Evolutionary conservation across 2,113 vertebrate species (phyloP).

Genomic region (Trogon surrucura): DNA sequence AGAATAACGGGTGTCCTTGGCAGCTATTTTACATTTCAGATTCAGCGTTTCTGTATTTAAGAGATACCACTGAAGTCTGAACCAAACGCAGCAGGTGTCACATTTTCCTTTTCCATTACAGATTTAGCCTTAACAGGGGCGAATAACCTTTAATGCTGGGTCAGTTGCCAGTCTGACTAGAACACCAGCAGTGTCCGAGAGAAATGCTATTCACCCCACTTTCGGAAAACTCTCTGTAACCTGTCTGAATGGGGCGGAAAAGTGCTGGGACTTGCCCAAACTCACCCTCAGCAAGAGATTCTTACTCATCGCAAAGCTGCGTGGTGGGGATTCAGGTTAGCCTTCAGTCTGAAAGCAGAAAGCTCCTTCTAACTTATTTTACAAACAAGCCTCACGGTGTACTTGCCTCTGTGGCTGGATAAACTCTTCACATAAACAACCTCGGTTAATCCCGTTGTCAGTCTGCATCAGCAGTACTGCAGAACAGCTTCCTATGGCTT

Average conservation of each 20-base stretch:
- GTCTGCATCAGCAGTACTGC: not conserved
- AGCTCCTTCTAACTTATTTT: not conserved
- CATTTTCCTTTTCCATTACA: not conserved
- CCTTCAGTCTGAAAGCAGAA: not conserved
- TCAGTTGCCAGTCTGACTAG: not conserved
- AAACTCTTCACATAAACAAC: not conserved
- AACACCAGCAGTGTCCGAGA: rapidly evolving
- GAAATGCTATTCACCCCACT: rapidly evolving
- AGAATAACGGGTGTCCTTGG: rapidly evolving
- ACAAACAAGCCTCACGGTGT: rapidly evolving
- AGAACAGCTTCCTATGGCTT: not conserved
- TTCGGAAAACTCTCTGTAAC: not conserved
- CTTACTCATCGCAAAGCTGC: not conserved
- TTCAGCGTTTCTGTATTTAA: not conserved
- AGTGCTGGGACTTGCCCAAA: not conserved
- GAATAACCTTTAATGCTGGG: not conserved
- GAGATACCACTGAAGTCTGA: not conserved
- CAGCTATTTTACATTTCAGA: not conserved
- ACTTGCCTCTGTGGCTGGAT: not conserved
- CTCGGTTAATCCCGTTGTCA: not conserved
- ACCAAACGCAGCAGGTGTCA: not conserved
- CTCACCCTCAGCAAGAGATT: not conserved
- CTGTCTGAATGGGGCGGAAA: not conserved
- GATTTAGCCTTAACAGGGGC: not conserved
- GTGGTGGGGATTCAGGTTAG: not conserved